These are phyloP conservation scores for Hoplias malabaricus DNA, from an alignment of 2,113 vertebrate genomes.

Conservation along the genomic window DNA sequence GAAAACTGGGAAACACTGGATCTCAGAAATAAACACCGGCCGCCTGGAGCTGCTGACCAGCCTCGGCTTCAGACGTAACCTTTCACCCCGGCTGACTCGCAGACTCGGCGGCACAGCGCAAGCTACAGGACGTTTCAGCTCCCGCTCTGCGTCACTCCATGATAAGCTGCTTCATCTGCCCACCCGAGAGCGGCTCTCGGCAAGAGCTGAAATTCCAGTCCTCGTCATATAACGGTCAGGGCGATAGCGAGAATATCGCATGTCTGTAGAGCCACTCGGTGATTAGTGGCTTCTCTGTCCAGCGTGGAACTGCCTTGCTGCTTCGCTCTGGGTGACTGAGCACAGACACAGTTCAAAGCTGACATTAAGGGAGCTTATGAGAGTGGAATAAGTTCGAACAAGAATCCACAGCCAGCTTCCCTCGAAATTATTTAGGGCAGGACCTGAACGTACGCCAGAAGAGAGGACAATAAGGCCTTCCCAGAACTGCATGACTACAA, in stretches of 20 bases:
- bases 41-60: background rate
- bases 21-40: too few relatives aligned
- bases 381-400: background rate
- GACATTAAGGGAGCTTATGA: background rate
- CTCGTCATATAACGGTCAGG: background rate
- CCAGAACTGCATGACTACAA: constrained; percentile 11
- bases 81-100: background rate
- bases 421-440: background rate
- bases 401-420: constrained; percentile 2
- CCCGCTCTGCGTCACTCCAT: background rate
- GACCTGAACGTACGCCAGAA: background rate
- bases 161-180: background rate
- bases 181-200: background rate
- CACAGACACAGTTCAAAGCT: background rate
- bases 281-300: background rate
- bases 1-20: background rate
- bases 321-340: background rate
- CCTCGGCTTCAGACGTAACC: background rate
- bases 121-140: background rate
- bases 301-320: background rate
- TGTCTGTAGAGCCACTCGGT: background rate
- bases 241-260: background rate
- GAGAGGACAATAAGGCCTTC: background rate
- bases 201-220: background rate
- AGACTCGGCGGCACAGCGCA: background rate